These are phyloP conservation scores for Callopanchax toddi DNA, from an alignment of 2,113 vertebrate species.

Conservation along the genomic window DNA sequence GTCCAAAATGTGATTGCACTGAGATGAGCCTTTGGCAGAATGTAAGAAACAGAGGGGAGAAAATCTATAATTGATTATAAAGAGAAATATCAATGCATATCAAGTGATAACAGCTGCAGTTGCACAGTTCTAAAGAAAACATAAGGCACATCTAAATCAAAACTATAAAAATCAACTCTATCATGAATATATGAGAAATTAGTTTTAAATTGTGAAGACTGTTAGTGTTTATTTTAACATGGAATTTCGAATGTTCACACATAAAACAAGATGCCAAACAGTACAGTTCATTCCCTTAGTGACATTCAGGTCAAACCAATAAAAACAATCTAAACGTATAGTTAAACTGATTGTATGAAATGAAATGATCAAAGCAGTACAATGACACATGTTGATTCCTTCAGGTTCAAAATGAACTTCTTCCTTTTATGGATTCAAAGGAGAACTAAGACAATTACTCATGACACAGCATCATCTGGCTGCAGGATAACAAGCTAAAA, in stretches of 20 bases:
- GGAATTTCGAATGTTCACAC: slow-evolving; percentile 32
- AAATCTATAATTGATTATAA: neutral
- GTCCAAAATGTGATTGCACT: slow-evolving; percentile 53
- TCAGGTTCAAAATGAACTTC: neutral
- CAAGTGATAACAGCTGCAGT: too few species aligned
- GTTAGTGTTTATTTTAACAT: slow-evolving; percentile 46
- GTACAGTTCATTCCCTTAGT: neutral
- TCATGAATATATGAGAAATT: neutral
- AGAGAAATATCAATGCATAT: neutral
- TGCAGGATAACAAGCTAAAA: slow-evolving; percentile 58
- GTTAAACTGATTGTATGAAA: neutral
- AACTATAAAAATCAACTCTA: neutral
- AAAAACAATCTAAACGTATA: neutral
- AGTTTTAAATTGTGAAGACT: slow-evolving; percentile 20
- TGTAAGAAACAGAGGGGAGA: neutral
- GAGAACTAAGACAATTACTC: slow-evolving; percentile 40
- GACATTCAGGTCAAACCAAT: slow-evolving; percentile 11
- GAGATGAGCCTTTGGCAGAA: slow-evolving; percentile 31
- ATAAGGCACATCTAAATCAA: slow-evolving; percentile 41
- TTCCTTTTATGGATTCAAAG: slow-evolving; percentile 20
- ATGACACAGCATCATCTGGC: slow-evolving; percentile 57
- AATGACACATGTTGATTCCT: neutral
- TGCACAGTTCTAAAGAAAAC: slow-evolving; percentile 25
- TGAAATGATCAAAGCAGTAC: neutral
- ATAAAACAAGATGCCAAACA: slow-evolving; percentile 9